Percentiles rank a stretch among this genome's conserved stretches.
phyloP scores from a whole-genome alignment of 2,888 invertebrate genomes.

The Priapulus caudatus region DNA sequence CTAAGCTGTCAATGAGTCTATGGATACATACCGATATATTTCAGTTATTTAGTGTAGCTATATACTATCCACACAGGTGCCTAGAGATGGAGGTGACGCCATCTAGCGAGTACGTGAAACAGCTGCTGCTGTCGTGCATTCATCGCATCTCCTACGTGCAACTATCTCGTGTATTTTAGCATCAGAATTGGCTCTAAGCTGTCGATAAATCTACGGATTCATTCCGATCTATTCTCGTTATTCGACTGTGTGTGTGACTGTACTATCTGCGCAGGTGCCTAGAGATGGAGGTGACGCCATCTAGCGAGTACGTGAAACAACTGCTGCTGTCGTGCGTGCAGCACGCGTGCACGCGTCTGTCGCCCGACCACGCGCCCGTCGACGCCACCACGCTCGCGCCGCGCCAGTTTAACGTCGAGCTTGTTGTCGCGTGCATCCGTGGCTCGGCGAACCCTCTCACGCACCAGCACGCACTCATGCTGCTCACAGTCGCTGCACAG shows the following conservation, averaged over 20 bases:
- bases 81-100: slow-evolving; percentile 66
- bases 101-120: slow-evolving; percentile 74
- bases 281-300: slow-evolving; percentile 63
- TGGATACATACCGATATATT: no score
- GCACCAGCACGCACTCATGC: slow-evolving; percentile 77
- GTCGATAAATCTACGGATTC: no score
- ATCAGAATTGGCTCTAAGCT: no score
- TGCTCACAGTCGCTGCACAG: slow-evolving; percentile 64
- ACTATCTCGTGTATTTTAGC: no score
- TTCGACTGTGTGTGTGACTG: no score
- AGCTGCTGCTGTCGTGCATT: slow-evolving; percentile 63
- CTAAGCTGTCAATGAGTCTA: no score
- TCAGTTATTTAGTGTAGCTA: no score
- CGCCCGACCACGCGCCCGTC: slow-evolving; percentile 28
- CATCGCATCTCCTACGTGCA: no score
- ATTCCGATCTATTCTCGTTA: no score
- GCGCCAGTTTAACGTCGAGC: slow-evolving; percentile 47
- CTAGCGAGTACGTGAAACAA: slow-evolving; percentile 78
- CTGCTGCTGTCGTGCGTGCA: slow-evolving; percentile 63
- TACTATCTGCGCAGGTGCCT: no score
- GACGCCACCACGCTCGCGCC: not conserved
- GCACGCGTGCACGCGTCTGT: slow-evolving; percentile 52
- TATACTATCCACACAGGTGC: no score
- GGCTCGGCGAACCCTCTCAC: slow-evolving; percentile 87
- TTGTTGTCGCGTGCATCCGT: slow-evolving; percentile 74